phyloP scores from a whole-genome alignment of 2,888 invertebrate genomes.

The Coelinius sp. region DNA sequence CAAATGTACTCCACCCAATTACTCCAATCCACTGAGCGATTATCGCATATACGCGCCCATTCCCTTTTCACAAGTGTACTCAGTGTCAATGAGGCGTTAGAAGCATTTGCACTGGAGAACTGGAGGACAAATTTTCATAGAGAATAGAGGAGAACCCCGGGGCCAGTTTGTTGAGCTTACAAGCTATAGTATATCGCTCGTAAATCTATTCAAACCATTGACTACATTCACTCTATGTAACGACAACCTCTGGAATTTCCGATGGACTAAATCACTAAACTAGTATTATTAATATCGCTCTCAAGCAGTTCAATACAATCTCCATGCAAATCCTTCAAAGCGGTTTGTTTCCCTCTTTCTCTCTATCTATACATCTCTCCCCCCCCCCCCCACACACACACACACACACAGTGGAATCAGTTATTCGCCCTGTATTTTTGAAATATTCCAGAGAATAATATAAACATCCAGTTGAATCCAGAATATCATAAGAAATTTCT shows the following conservation, averaged over 20 bases:
- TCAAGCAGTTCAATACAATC: neutral
- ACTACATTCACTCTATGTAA: neutral
- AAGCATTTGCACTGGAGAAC: neutral
- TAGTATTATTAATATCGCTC: neutral
- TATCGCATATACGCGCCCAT: neutral
- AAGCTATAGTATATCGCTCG: neutral
- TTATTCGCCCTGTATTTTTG: neutral
- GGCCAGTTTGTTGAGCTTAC: slow-evolving; percentile 14
- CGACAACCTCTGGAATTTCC: slow-evolving; percentile 1
- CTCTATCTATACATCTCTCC: neutral
- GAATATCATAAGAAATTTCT: slow-evolving; percentile 18
- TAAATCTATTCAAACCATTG: slow-evolving; percentile 17
- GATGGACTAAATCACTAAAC: neutral
- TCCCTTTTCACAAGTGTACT: neutral
- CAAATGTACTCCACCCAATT: neutral
- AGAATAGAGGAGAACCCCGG: neutral
- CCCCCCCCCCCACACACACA: too few relatives aligned
- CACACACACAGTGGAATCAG: neutral
- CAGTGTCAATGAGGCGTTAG: neutral
- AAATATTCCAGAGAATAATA: slow-evolving; percentile 5
- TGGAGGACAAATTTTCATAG: neutral
- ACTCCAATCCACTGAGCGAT: neutral
- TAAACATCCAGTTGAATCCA: slow-evolving; percentile 29
- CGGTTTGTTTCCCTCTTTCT: neutral
- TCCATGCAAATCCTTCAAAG: neutral